These are phyloP conservation scores for Podarcis raffonei DNA, from an alignment of 2,113 vertebrate genomes.

Conservation along the genomic window DNA sequence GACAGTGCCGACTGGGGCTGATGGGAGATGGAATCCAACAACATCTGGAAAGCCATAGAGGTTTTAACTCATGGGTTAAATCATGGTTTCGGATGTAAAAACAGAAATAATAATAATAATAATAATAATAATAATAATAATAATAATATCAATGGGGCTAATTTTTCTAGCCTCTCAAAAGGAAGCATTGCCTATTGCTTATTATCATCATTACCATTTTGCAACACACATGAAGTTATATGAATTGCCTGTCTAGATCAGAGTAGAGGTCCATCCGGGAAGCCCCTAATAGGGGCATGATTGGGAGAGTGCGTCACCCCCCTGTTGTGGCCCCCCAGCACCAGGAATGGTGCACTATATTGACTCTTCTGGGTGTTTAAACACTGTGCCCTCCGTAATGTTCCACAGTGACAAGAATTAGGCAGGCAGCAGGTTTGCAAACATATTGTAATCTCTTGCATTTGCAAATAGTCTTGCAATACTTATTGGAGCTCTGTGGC, in stretches of 20 bases:
- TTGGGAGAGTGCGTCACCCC: too few species aligned
- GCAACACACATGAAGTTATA: background rate
- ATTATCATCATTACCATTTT: background rate
- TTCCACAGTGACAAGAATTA: background rate
- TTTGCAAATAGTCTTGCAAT: background rate
- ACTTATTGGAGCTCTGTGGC: background rate
- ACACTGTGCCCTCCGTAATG: background rate
- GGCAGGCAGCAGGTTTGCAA: background rate
- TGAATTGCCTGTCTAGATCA: background rate
- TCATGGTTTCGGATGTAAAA: background rate
- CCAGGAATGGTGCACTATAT: too few species aligned
- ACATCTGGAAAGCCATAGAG: too few species aligned
- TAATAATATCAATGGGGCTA: too few species aligned
- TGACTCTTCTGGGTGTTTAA: background rate
- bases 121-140: background rate
- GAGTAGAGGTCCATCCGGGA: background rate
- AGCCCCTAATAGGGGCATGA: background rate
- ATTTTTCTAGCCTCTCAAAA: too few species aligned
- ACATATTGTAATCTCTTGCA: background rate
- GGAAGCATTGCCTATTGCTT: too few species aligned
- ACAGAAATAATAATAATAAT: background rate
- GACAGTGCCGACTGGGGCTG: too few species aligned
- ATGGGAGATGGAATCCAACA: too few species aligned
- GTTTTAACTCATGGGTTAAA: background rate
- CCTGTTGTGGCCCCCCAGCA: background rate